Evolutionary conservation across 2,113 vertebrate genomes (phyloP).

Genomic region (Bucco capensis): DNA sequence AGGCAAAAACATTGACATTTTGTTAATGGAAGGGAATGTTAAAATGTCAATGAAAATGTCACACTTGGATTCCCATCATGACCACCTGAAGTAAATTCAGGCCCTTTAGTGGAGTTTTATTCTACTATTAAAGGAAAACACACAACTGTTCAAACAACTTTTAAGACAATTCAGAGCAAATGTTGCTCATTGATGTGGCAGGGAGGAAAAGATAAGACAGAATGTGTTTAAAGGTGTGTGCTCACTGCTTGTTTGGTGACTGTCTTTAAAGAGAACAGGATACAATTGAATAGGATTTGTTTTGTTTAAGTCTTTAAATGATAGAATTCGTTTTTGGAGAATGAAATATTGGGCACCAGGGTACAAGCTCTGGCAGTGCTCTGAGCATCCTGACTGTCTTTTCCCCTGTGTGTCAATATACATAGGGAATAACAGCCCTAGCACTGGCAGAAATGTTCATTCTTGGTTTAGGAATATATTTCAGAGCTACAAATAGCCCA

Average conservation of each 20-base stretch:
- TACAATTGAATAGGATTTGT: background rate
- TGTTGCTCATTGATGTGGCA: background rate
- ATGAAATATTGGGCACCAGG: background rate
- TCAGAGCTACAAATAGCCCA: background rate
- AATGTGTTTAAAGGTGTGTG: background rate
- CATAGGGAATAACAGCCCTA: background rate
- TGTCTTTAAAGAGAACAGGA: background rate
- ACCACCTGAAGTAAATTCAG: conserved; percentile 32
- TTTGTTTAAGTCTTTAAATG: background rate
- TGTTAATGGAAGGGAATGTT: conserved; percentile 34
- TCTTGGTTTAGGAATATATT: background rate
- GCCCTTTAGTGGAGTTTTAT: background rate
- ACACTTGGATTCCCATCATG: conserved; percentile 14
- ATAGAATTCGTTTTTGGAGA: background rate
- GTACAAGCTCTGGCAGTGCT: background rate
- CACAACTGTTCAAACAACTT: background rate
- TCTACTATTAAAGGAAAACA: conserved; percentile 3
- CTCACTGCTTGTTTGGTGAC: background rate
- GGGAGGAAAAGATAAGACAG: background rate
- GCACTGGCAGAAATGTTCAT: background rate
- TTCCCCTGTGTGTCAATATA: background rate
- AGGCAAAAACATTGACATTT: conserved; percentile 22
- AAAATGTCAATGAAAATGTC: conserved; percentile 41
- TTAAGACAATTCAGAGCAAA: background rate
- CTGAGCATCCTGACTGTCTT: background rate